Evolutionary conservation across 2,113 vertebrate species (phyloP), one percentile per base, ranked within the genome.

Genomic region (Sylvilagus bachmani): DNA sequence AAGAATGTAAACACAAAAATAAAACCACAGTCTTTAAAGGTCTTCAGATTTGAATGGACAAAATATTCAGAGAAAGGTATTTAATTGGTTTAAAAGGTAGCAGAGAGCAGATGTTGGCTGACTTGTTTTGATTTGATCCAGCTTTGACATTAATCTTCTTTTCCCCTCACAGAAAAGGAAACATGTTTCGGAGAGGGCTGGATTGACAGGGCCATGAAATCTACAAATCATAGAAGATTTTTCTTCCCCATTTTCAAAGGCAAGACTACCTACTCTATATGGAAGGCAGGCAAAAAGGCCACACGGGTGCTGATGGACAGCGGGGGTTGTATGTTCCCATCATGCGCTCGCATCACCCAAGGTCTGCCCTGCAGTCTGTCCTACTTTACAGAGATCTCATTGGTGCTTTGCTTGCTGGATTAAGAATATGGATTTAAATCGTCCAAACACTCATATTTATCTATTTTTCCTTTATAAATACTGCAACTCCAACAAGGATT

Each of bases 31-130:
- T 97, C 97, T 94, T 98, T 97, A 97, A 97, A 96, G 95, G 96
- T 98, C 97, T 98, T 97, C 94, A 51, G 97, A 98, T 96, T 87
- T 96, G 96, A 98, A 97, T 71, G 3, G 97, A 97, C 97, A 98
- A 97, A 98, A 97, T 71, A 96, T 77, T 98, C 97, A 97, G 98
- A 99, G 98, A 99, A 98, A 98, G 98, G 98, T 98, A 99, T 99
- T 98, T 99, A 98, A 98, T 97, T 97, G 98, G 98, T 97, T 97
- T 91, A 96, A 97, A 98, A 98, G 98, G 98, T 97, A 99, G 98
- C 98, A 98, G 98, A 97, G 94, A 97, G 79, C 86, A 96, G 96
- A 95, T 80, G 87, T 83, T 93, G 94, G 90, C 91, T 96, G 93
- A 78, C 69, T 67, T 83, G 24, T 94, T 93, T 94, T 13, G 64